Conservation (phyloP, 2,888 invertebrate species). For the Lasioglossum zephyrum region DNA sequence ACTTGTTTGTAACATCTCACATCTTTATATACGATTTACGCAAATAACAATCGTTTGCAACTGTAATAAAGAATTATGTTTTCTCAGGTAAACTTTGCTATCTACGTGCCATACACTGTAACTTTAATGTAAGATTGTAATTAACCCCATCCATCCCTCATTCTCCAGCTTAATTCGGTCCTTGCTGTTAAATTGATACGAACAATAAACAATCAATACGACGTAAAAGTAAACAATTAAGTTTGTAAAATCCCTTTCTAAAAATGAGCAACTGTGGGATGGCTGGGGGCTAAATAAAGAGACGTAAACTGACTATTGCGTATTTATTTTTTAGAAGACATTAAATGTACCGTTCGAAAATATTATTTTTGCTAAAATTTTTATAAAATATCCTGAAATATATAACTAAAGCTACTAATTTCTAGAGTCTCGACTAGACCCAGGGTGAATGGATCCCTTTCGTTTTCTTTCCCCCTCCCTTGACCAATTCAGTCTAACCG, state of each 20-base stretch:
- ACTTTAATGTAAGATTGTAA: conserved; percentile 18
- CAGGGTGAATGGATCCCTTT: background rate
- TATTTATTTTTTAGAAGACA: background rate
- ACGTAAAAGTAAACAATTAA: background rate
- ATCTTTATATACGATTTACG: background rate
- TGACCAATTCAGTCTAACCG: background rate
- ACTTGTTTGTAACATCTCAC: background rate
- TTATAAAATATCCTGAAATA: background rate
- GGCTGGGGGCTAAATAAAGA: background rate
- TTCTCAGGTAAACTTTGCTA: conserved; percentile 19
- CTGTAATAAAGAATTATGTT: background rate
- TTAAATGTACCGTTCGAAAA: background rate
- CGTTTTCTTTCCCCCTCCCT: background rate
- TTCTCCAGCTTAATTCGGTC: background rate
- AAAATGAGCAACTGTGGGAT: background rate
- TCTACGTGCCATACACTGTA: conserved; percentile 37
- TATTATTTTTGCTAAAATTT: background rate
- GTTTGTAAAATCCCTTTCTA: background rate
- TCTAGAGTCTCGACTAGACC: background rate
- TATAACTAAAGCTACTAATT: background rate
- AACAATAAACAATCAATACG: background rate
- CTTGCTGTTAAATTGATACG: background rate
- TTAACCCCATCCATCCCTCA: background rate
- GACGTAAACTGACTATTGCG: background rate
- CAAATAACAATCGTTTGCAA: background rate